Percentiles rank a stretch among this genome's conserved stretches.
Conservation (phyloP, 1,140 invertebrate species). For the Habropoda laboriosa region DNA sequence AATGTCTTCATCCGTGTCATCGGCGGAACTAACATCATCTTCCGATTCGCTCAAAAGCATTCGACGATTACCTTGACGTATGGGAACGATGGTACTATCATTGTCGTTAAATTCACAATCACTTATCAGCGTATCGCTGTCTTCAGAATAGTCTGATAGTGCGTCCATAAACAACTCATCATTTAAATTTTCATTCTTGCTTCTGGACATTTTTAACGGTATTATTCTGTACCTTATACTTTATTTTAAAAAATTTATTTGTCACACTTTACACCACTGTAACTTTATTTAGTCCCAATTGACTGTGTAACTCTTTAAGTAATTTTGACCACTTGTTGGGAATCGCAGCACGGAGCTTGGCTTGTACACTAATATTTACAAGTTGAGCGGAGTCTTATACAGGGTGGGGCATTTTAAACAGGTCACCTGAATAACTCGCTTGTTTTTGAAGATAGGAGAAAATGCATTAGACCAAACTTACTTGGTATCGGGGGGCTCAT, state of each 20-base stretch:
- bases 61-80: slow-evolving; percentile 17
- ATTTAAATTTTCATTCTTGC: background rate
- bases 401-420: too few species aligned
- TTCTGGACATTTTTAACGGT: slow-evolving; percentile 17
- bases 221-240: slow-evolving; percentile 4
- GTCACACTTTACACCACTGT: too few species aligned
- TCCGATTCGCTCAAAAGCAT: slow-evolving; percentile 16
- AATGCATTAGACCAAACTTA: too few species aligned
- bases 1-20: slow-evolving; percentile 14
- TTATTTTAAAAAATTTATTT: too few species aligned
- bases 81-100: slow-evolving; percentile 16
- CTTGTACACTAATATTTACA: too few species aligned
- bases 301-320: too few species aligned
- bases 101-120: slow-evolving; percentile 16
- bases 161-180: slow-evolving; percentile 26
- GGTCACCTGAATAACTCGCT: too few species aligned
- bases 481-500: too few species aligned
- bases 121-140: slow-evolving; percentile 5
- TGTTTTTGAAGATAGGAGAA: too few species aligned
- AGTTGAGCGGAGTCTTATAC: too few species aligned
- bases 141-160: slow-evolving; percentile 33
- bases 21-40: slow-evolving; percentile 8
- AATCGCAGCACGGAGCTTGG: background rate
- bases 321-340: too few species aligned
- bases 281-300: too few species aligned